phyloP scores from a whole-genome alignment of 2,888 invertebrate species.

The Agrilus mali region DNA sequence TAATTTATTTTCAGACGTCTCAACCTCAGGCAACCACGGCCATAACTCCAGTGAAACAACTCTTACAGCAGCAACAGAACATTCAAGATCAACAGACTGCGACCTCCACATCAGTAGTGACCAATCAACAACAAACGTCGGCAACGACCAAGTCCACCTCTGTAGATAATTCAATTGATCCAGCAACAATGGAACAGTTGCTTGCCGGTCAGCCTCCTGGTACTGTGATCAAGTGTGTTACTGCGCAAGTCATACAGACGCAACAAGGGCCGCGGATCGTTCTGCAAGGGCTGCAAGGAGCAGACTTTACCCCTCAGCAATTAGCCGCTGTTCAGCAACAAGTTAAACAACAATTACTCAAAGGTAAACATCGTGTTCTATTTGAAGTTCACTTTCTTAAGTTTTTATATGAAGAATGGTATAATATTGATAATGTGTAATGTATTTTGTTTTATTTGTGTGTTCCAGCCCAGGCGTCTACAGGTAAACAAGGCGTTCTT shows the following conservation, averaged over 20 bases:
- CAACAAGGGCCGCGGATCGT: constrained; percentile 77
- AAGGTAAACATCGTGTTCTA: constrained; percentile 44
- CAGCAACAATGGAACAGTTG: constrained; percentile 54
- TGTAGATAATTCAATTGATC: constrained; percentile 19
- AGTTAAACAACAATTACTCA: constrained; percentile 76
- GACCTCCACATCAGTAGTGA: constrained; percentile 29
- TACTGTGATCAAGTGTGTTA: constrained; percentile 76
- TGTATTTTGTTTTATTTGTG: constrained; percentile 20
- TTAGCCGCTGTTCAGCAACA: constrained; percentile 74
- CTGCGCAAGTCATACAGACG: constrained; percentile 77
- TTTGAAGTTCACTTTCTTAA: not conserved
- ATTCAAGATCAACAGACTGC: constrained; percentile 15
- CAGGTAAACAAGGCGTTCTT: constrained; percentile 72
- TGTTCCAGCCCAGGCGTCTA: constrained; percentile 75
- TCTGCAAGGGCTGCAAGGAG: constrained; percentile 71
- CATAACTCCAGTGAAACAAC: constrained; percentile 9
- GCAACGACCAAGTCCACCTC: not conserved
- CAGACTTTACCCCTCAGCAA: constrained; percentile 72
- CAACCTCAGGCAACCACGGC: constrained; percentile 2
- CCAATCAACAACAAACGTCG: constrained; percentile 22
- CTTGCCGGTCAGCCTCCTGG: constrained; percentile 72
- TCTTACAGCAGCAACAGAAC: constrained; percentile 14
- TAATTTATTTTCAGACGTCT: not conserved
- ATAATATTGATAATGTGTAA: constrained; percentile 15
- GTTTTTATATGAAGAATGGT: constrained; percentile 4